Evolutionary conservation across 2,797 vertebrate genomes (phyloP), one percentile per base, ranked within the genome.

Genomic region (Gymnothorax reevesii): DNA sequence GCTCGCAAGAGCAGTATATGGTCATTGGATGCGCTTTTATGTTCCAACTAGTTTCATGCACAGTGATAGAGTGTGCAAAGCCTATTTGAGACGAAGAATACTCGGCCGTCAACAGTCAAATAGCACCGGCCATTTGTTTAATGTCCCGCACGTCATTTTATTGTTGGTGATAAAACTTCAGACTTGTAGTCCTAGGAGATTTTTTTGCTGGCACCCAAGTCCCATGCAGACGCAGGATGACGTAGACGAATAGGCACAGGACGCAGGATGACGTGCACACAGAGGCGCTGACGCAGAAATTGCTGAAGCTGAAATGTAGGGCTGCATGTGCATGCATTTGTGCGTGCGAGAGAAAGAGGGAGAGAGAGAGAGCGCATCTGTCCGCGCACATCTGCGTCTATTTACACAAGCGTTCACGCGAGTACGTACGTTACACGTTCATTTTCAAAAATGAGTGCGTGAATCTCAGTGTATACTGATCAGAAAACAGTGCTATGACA

Each of bases 61-160:
- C 33, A 42, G 33, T 1, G 33, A 42, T 42, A 42, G 33, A 42
- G 33, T 42, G 33, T 2, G 33, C 33, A 42, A 42, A 2, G 33
- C 33, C 33, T 42, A 42, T 42, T 42, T 42, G 33, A 42, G 2
- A 42, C 33, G 33, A 42, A 42, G 33, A 42, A 42, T 42, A 42
- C 33, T 42, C 33, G 33, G 33, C 33, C 33, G 33, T 42, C 33
- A 42, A 42, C 33, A 42, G 33, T 42, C 33, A 42, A 42, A 42
- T 42, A 42, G 33, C 33, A 42, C 33, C 33, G 33, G 89, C 86
- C 80, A 87, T 89, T 84, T 93, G 92, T 94, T 94, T 95, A 92
- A 93, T 94, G 92, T 92, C 93, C 94, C 91, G 93, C 93, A 94
- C 94, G 94, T 95, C 94, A 94, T 92, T 92, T 88, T 91, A 90